These are phyloP conservation scores for Schrankia costaestrigalis DNA, from an alignment of 2,888 invertebrate genomes.

Conservation along the genomic window DNA sequence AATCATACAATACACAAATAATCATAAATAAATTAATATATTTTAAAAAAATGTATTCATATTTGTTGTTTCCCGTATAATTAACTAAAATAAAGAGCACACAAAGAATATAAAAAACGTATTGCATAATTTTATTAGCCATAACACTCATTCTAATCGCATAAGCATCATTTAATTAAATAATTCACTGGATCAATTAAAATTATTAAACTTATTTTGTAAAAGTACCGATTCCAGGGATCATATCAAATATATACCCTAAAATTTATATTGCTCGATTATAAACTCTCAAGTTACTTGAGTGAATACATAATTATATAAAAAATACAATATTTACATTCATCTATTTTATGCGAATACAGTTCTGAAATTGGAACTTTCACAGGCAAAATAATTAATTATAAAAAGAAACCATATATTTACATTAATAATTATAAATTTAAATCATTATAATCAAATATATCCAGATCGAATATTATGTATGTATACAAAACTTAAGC, in stretches of 20 bases:
- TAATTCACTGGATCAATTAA: constrained; percentile 44
- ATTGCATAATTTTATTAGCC: constrained; percentile 18
- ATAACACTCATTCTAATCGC: constrained; percentile 32
- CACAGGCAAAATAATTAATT: constrained; percentile 17
- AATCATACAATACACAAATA: constrained; percentile 11
- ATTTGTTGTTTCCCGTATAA: constrained; percentile 3
- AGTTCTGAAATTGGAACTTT: constrained; percentile 34
- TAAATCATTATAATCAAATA: constrained; percentile 13
- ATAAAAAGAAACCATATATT: constrained; percentile 26
- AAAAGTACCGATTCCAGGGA: constrained; percentile 47
- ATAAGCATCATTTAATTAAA: constrained; percentile 58
- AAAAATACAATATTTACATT: constrained; percentile 67
- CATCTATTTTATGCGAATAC: constrained; percentile 29
- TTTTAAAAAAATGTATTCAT: constrained; percentile 7
- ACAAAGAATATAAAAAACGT: not conserved
- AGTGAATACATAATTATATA: constrained; percentile 43
- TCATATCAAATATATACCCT: constrained; percentile 35
- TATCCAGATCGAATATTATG: constrained; percentile 18
- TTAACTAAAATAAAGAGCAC: not conserved
- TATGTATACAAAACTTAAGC: constrained; percentile 24
- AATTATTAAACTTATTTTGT: constrained; percentile 36
- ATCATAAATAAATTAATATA: not conserved
- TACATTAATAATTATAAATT: constrained; percentile 30
- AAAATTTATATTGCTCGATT: constrained; percentile 41
- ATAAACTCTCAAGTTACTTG: constrained; percentile 54